phyloP scores from a whole-genome alignment of 2,888 invertebrate genomes.

The Platynereis dumerilii region DNA sequence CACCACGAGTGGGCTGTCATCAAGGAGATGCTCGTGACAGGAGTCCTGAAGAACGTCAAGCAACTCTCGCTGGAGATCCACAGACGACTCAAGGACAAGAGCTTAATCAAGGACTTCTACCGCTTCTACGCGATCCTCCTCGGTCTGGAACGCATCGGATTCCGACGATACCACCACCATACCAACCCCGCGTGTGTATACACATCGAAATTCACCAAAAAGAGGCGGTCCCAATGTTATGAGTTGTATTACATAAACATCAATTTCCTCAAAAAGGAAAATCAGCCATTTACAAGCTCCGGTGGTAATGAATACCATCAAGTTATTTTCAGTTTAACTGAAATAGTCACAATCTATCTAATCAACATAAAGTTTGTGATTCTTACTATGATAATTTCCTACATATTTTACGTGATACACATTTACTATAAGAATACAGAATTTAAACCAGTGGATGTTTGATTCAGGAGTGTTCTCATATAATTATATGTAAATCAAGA shows the following conservation, averaged over 20 bases:
- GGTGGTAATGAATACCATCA: too few species aligned
- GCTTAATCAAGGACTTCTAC: slow-evolving; percentile 29
- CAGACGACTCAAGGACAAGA: slow-evolving; percentile 28
- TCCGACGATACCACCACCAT: slow-evolving; percentile 32
- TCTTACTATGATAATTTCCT: too few species aligned
- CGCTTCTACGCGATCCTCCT: slow-evolving; percentile 25
- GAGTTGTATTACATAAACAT: slow-evolving; percentile 39
- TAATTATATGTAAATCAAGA: too few species aligned
- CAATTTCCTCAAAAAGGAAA: slow-evolving; percentile 29
- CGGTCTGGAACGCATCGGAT: slow-evolving; percentile 32
- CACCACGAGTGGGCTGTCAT: slow-evolving; percentile 37
- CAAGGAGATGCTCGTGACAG: slow-evolving; percentile 27
- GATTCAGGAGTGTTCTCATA: too few species aligned
- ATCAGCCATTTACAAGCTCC: too few species aligned
- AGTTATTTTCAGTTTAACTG: too few species aligned
- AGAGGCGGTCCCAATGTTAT: slow-evolving; percentile 37
- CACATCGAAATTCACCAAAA: slow-evolving; percentile 30
- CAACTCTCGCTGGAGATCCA: slow-evolving; percentile 40
- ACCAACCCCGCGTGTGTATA: slow-evolving; percentile 35
- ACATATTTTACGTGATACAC: too few species aligned
- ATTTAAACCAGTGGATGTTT: too few species aligned
- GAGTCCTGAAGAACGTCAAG: slow-evolving; percentile 33
- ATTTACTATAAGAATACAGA: too few species aligned
- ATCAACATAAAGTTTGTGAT: too few species aligned
- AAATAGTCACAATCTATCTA: too few species aligned